Percentiles rank a stretch among this genome's conserved stretches.
Evolutionary conservation across 2,888 invertebrate species (phyloP).

Genomic region (Gibbula magus): DNA sequence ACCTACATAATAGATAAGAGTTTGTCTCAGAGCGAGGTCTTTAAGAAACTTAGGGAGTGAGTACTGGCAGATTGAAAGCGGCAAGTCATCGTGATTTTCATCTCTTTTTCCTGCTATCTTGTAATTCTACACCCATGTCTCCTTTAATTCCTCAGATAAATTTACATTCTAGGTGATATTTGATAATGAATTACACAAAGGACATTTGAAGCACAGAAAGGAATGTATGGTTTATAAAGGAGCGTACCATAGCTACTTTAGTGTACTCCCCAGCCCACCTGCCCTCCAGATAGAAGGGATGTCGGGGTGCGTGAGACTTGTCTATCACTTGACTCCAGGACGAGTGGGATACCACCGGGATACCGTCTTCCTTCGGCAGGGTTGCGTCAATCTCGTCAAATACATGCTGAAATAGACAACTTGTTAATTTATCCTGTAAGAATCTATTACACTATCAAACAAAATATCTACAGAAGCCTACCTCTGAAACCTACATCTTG

Average conservation of each 20-base stretch:
- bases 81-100: too few species aligned
- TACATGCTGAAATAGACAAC: not conserved
- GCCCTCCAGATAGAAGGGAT: slow-evolving; percentile 52
- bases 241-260: slow-evolving; percentile 59
- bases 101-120: too few species aligned
- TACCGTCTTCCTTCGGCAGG: slow-evolving; percentile 44
- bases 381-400: not conserved
- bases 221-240: too few species aligned
- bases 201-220: not conserved
- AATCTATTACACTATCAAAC: too few species aligned
- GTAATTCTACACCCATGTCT: too few species aligned
- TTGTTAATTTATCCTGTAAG: not conserved
- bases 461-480: not conserved
- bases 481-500: not conserved
- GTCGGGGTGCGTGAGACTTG: slow-evolving; percentile 61
- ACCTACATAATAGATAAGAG: too few species aligned
- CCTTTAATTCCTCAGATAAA: too few species aligned
- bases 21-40: too few species aligned
- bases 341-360: slow-evolving; percentile 50
- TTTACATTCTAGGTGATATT: not conserved
- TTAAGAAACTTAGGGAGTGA: too few species aligned
- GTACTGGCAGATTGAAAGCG: too few species aligned
- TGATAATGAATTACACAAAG: not conserved
- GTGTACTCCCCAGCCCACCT: slow-evolving; percentile 64
- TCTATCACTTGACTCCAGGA: slow-evolving; percentile 62